Conservation (phyloP, 2,888 invertebrate species). For the Caenorhabditis sp. region DNA sequence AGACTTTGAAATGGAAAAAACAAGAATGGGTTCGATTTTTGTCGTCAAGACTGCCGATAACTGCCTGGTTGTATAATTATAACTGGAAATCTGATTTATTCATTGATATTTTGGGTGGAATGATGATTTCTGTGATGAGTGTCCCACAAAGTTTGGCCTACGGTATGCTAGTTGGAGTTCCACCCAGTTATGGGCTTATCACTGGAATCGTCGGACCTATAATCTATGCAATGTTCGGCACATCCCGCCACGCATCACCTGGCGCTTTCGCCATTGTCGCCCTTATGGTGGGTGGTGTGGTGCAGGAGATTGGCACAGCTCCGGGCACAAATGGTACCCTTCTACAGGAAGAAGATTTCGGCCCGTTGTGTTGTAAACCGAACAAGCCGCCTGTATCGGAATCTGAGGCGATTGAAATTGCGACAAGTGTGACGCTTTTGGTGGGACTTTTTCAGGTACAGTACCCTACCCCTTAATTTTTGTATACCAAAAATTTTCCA, state of each 20-base stretch:
- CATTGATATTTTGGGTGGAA: slow-evolving; percentile 54
- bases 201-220: slow-evolving; percentile 91
- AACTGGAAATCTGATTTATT: slow-evolving; percentile 45
- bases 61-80: slow-evolving; percentile 53
- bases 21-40: slow-evolving; percentile 49
- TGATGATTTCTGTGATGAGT: slow-evolving; percentile 59
- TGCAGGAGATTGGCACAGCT: slow-evolving; percentile 28
- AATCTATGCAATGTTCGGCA: slow-evolving; percentile 85
- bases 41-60: slow-evolving; percentile 44
- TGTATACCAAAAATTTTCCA: too few relatives aligned
- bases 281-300: slow-evolving; percentile 59
- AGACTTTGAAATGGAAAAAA: slow-evolving; percentile 37
- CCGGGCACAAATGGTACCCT: not conserved
- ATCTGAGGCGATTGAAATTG: slow-evolving; percentile 77
- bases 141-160: slow-evolving; percentile 65
- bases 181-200: slow-evolving; percentile 77
- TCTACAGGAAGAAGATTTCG: not conserved
- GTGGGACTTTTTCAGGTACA: slow-evolving; percentile 77
- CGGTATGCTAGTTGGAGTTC: slow-evolving; percentile 73
- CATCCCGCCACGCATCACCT: slow-evolving; percentile 87
- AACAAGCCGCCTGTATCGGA: slow-evolving; percentile 16
- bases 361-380: slow-evolving; percentile 18
- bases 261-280: slow-evolving; percentile 62
- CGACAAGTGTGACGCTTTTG: slow-evolving; percentile 80
- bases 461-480: too few relatives aligned